A percentile compares a stretch with the other conserved stretches of the same genome.
These are phyloP conservation scores for Chironomus striatipennis DNA, from an alignment of 1,140 invertebrate genomes.

Conservation along the genomic window DNA sequence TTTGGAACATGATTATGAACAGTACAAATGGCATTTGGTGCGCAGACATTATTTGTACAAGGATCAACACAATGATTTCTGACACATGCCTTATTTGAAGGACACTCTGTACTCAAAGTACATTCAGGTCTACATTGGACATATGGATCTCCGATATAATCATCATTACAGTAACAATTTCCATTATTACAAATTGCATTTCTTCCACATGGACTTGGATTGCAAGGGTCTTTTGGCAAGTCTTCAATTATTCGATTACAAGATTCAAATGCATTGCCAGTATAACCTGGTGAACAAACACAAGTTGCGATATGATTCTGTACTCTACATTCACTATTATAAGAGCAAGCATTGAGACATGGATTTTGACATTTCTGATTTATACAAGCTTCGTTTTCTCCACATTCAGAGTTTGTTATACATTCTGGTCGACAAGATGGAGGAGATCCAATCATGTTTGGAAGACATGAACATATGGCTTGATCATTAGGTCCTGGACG, in stretches of 20 bases:
- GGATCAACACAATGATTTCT: constrained; percentile 68
- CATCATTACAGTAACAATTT: constrained; percentile 38
- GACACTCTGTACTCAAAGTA: constrained; percentile 65
- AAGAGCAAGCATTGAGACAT: constrained; percentile 48
- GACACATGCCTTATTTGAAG: constrained; percentile 56
- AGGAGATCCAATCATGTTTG: constrained; percentile 52
- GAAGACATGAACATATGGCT: constrained; percentile 57
- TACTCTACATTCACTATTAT: constrained; percentile 54
- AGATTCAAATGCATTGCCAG: constrained; percentile 68
- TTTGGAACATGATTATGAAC: constrained; percentile 63
- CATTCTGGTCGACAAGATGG: constrained; percentile 52
- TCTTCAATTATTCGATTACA: too few species aligned
- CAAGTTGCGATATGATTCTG: constrained; percentile 56
- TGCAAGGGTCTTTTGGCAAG: constrained; percentile 45
- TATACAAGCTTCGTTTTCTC: constrained; percentile 44
- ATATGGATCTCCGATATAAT: constrained; percentile 57
- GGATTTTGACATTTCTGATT: constrained; percentile 51
- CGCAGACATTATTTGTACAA: constrained; percentile 64
- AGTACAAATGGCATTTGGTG: constrained; percentile 60
- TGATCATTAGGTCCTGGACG: constrained; percentile 49
- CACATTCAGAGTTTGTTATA: constrained; percentile 48
- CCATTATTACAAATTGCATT: constrained; percentile 51
- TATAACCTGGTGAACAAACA: constrained; percentile 52
- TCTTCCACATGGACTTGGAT: constrained; percentile 57
- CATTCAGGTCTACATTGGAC: constrained; percentile 61